Evolutionary conservation across 2,797 vertebrate species (phyloP), one percentile per base, ranked within the genome.

Genomic region (Coracias cyanogaster): DNA sequence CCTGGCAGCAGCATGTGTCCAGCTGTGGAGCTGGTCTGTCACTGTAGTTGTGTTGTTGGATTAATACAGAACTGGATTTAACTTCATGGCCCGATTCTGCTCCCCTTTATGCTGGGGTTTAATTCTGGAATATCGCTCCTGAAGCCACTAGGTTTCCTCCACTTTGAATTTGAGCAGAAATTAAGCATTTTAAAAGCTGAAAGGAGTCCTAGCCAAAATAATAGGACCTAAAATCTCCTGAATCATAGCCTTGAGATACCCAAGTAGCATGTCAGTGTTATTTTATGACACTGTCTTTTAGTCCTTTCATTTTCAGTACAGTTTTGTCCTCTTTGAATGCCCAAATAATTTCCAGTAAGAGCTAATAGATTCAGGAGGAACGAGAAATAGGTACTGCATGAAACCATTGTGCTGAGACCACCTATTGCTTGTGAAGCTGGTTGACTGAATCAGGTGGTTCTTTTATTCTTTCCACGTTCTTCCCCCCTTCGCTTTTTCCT

Each of bases 321-420:
- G 60, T 90, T 96, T 89, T 83, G 33, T 74, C 43, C 64, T 78
- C 76, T 95, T 87, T 76, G 87, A 91, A 65, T 54, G 31, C 11
- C 69, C 29, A 91, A 81, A 93, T 87, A 81, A 76, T 74, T 91
- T 95, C 89, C 46, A 93, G 54, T 78, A 89, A 93, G 66, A 81
- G 29, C 49, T 74, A 61, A 81, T 43, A 93, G 55, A 51, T 83
- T 80, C 66, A 72, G 31, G 54, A 86, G 7, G 4, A 10, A 35
- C 17, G 39, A 85, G 31, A 81, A 91, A 86, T 62, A 83, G 7
- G 21, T 83, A 22, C 41, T 83, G 22, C n/a, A n/a, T 79, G 28
- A 83, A 89, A 78, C 71, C 17, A 48, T 45, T 46, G 31, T 88
- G 39, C 58, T 74, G 72, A 94, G 89, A 43, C 29, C 37, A 69